Conservation (phyloP, 2,888 invertebrate species). For the Caenorhabditis doughertyi region DNA sequence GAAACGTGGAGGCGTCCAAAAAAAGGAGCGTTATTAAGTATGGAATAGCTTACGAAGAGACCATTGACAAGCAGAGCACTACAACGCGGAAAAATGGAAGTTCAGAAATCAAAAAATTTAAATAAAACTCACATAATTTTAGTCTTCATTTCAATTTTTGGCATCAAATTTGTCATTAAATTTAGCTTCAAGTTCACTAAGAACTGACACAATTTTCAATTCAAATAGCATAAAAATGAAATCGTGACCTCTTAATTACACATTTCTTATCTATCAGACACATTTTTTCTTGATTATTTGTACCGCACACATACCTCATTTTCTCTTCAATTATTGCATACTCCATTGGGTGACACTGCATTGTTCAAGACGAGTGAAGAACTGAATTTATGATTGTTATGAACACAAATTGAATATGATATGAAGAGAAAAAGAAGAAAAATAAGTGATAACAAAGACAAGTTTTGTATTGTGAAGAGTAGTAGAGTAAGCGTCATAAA, state of each 20-base stretch:
- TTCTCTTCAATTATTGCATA: constrained; percentile 52
- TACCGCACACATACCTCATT: constrained; percentile 44
- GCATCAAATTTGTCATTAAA: neutral
- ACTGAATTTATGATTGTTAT: neutral
- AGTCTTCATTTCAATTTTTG: neutral
- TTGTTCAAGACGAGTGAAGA: neutral
- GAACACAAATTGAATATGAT: neutral
- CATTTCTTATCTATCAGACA: constrained; percentile 27
- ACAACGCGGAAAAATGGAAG: neutral
- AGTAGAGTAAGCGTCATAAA: neutral
- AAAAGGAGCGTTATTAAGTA: constrained; percentile 7
- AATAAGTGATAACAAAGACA: constrained; percentile 21
- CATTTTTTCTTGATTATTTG: constrained; percentile 3
- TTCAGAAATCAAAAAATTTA: constrained; percentile 16
- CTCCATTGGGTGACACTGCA: constrained; percentile 57
- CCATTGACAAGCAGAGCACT: neutral
- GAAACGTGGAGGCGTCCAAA: constrained; percentile 4
- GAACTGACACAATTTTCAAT: neutral
- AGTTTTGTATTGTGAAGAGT: constrained; percentile 7
- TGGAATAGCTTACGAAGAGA: constrained; percentile 12
- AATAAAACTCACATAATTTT: neutral
- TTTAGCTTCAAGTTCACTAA: neutral
- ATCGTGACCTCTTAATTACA: constrained; percentile 44
- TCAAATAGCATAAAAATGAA: constrained; percentile 9
- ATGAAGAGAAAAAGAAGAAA: neutral